Base-by-base conservation (phyloP, 1,140 invertebrate genomes). In the Aethina tumida region DNA sequence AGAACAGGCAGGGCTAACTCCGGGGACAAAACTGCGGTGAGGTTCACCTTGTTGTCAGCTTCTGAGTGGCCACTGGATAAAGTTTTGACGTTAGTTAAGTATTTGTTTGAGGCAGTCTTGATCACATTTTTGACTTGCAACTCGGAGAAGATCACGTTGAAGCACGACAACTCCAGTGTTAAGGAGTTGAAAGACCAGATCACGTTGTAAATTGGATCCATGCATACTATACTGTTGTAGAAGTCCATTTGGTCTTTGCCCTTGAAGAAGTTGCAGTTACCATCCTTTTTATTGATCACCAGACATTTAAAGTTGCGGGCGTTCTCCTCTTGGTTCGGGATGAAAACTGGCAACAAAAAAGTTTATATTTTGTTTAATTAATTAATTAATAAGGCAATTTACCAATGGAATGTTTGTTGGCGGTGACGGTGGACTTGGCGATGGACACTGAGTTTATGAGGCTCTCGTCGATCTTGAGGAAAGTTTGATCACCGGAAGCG, bases 401-500 rank as follows among this genome's bases (percentile, higher is more conserved):
- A 90, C 87, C 72, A 49, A 95, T 90, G 41, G 76, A 84, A 53
- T 79, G 77, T 55, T 78, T 81, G 56, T 91, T 93, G 3, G 90
- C 87, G 52, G 90, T 84, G 28, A 97, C 80, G 40, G 84, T 88
- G 16, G 90, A 84, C 52, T 81, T 79, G 25, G 81, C 75, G 22
- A 96, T 71, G 52, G 80, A 88, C 35, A 88, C 77, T 2, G 84
- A 81, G 62, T 92, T 96, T 29, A 98, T 91, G 5, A 94, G 66
- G 20, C 79, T 80, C 62, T 96, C 91, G 53, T 97, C 93, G 25
- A 94, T 77, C 63, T 93, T 91, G 10, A 98, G 69, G 52, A 89
- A 95, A 2, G 94, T 97, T 61, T 94, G 86, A 68, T 97, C 93
- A 1, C 87, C 91, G 18, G 88, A 89, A 12, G 93, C 93, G 2